Conservation (phyloP, 2,888 invertebrate species). For the Chironomus riparius region DNA sequence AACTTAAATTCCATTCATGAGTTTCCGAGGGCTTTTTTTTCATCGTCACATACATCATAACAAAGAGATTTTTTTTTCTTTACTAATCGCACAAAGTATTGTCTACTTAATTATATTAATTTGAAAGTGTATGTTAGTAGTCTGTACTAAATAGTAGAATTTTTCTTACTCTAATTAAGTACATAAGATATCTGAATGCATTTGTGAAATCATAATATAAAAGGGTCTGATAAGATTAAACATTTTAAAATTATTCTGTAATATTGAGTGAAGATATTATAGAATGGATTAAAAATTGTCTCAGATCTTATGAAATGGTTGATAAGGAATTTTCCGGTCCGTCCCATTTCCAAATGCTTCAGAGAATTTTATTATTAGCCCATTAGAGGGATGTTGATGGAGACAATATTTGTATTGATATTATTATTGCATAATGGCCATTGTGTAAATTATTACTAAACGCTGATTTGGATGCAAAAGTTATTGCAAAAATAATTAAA, state of each 20-base stretch:
- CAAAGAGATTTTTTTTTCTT: neutral
- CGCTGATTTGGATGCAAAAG: too few species aligned
- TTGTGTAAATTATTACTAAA: too few species aligned
- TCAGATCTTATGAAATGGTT: neutral
- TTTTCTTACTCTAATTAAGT: too few species aligned
- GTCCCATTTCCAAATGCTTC: neutral
- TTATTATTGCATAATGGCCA: too few species aligned
- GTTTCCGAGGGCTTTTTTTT: neutral
- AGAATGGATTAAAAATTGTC: too few species aligned
- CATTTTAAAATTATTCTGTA: too few species aligned
- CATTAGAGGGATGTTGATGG: too few species aligned
- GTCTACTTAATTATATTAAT: neutral
- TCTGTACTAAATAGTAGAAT: neutral
- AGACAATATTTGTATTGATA: too few species aligned
- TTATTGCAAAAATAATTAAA: neutral
- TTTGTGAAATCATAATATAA: too few species aligned
- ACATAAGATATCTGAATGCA: too few species aligned
- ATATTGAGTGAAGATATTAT: too few species aligned
- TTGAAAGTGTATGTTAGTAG: neutral
- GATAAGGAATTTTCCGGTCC: neutral
- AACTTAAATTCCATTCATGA: neutral
- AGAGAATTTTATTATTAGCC: neutral
- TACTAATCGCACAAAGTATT: neutral
- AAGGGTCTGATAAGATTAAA: too few species aligned
- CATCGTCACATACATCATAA: neutral